Evolutionary conservation across 2,888 invertebrate genomes (phyloP).

Genomic region (Bombyx huttoni): DNA sequence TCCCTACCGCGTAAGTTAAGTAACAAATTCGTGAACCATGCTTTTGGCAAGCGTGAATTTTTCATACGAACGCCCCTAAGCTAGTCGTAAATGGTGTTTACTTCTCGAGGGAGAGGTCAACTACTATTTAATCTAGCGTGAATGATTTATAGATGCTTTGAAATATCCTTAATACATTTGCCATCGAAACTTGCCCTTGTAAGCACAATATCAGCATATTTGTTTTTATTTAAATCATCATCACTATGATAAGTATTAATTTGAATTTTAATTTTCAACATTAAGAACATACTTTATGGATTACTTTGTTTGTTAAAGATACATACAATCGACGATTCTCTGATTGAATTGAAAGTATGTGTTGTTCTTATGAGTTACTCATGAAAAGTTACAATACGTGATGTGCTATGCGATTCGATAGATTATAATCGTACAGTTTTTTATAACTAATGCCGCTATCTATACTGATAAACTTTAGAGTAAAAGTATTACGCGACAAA

Average conservation of each 20-base stretch:
- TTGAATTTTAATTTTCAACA: background rate
- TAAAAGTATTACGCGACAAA: too few species aligned
- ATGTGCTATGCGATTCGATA: too few species aligned
- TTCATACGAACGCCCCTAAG: slow-evolving; percentile 37
- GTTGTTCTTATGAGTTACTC: too few species aligned
- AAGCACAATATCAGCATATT: slow-evolving; percentile 4
- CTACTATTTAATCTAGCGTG: slow-evolving; percentile 66
- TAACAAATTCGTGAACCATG: slow-evolving; percentile 4
- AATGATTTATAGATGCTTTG: slow-evolving; percentile 64
- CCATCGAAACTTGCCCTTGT: slow-evolving; percentile 5
- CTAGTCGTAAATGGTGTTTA: slow-evolving; percentile 57
- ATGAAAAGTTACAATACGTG: too few species aligned
- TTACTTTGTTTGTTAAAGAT: slow-evolving; percentile 21
- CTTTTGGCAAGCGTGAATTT: slow-evolving; percentile 30
- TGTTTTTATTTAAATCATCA: too few species aligned
- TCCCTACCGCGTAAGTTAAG: background rate
- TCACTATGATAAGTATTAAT: background rate
- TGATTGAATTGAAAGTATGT: too few species aligned
- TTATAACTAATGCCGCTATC: too few species aligned
- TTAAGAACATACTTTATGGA: too few species aligned
- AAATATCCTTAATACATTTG: slow-evolving; percentile 20
- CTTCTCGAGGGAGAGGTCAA: slow-evolving; percentile 60
- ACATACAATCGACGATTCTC: slow-evolving; percentile 25
- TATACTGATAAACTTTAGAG: too few species aligned
- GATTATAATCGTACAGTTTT: too few species aligned